Conservation (phyloP, 2,888 invertebrate genomes). For the Minunthozetes semirufus region DNA sequence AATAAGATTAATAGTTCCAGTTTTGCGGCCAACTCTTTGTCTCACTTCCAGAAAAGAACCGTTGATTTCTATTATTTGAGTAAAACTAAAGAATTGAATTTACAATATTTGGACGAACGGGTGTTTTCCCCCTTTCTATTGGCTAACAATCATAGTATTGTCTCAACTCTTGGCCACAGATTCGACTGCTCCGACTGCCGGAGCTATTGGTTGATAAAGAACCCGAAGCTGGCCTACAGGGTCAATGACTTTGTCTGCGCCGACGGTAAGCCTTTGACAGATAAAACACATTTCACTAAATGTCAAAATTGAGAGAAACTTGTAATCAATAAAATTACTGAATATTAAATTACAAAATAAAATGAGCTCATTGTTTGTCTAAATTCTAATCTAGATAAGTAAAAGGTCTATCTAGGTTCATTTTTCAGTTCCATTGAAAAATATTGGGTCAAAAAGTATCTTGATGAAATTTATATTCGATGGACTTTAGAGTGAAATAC, state of each 20-base stretch:
- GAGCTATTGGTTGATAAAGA: neutral
- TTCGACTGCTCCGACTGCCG: neutral
- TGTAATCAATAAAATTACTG: no score
- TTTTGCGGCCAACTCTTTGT: neutral
- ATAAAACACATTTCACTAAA: slow-evolving; percentile 6
- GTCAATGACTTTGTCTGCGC: neutral
- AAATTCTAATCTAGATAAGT: no score
- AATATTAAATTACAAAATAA: no score
- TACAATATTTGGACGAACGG: neutral
- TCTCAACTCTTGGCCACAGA: neutral
- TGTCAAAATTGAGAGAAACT: neutral
- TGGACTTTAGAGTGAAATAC: no score
- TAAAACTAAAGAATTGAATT: neutral
- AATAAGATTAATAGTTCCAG: neutral
- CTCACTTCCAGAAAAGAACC: neutral
- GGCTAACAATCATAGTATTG: neutral
- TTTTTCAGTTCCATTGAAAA: no score
- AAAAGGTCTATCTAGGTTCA: no score
- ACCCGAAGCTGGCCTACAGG: neutral
- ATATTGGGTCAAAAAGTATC: no score
- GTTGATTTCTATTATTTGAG: neutral
- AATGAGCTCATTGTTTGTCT: no score
- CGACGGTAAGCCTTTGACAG: neutral
- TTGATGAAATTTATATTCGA: no score
- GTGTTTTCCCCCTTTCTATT: neutral